These are phyloP conservation scores for Colistium nudipinnis DNA, from an alignment of 2,113 vertebrate species.

Conservation along the genomic window DNA sequence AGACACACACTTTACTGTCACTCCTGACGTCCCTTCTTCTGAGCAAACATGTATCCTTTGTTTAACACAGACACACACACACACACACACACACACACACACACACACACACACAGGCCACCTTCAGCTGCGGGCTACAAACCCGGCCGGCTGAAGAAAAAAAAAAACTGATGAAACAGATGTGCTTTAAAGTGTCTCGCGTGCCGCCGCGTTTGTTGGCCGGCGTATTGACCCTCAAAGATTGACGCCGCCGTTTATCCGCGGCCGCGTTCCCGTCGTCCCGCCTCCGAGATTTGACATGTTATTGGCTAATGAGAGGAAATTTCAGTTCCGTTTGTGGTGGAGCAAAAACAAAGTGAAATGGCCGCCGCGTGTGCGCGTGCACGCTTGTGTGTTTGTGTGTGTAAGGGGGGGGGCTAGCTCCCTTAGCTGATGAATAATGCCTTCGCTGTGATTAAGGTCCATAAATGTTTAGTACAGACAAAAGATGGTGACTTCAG, in stretches of 20 bases:
- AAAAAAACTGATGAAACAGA: conserved; percentile 40
- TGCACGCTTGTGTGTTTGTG: neutral
- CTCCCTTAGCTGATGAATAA: conserved; percentile 38
- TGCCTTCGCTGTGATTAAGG: conserved; percentile 29
- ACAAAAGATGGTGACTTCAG: conserved; percentile 20
- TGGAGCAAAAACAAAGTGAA: too few relatives aligned
- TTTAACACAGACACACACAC: conserved; percentile 31
- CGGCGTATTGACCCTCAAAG: conserved; percentile 2
- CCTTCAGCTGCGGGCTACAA: conserved; percentile 20
- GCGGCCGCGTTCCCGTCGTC: conserved; percentile 22
- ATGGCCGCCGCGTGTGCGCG: conserved; percentile 4
- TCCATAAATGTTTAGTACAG: conserved; percentile 27
- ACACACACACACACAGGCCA: conserved; percentile 40
- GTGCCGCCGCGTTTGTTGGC: conserved; percentile 2
- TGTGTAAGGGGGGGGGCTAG: neutral
- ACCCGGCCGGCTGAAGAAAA: conserved; percentile 26
- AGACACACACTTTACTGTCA: conserved; percentile 30
- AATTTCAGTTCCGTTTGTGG: conserved; percentile 28
- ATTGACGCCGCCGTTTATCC: conserved; percentile 31
- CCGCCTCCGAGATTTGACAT: conserved; percentile 36
- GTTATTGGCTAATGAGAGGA: conserved; percentile 44
- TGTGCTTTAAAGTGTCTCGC: conserved; percentile 16
- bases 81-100: conserved; percentile 6
- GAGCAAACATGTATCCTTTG: conserved; percentile 48
- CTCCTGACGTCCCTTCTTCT: conserved; percentile 18